Evolutionary conservation across 2,113 vertebrate species (phyloP).

Genomic region (Poicephalus gulielmi): DNA sequence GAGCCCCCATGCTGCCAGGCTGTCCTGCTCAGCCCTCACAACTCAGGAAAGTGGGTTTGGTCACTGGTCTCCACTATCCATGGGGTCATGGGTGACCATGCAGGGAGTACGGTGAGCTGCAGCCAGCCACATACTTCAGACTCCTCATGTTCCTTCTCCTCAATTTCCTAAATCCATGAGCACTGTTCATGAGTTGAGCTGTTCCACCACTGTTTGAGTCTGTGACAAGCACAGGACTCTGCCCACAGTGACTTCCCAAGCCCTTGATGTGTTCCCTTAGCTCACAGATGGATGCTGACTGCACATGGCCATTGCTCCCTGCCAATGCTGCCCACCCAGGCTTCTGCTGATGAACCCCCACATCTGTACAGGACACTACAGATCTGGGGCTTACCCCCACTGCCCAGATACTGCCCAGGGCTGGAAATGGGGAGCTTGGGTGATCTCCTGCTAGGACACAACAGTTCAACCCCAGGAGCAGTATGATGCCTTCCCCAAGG

Average conservation of each 20-base stretch:
- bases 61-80: background rate
- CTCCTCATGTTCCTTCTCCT: background rate
- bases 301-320: background rate
- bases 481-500: background rate
- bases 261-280: background rate
- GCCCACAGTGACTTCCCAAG: background rate
- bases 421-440: background rate
- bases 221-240: background rate
- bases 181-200: background rate
- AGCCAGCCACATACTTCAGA: background rate
- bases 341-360: background rate
- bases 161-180: background rate
- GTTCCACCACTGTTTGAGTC: background rate
- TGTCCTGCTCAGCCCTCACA: background rate
- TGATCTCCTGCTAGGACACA: background rate
- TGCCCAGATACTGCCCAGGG: background rate
- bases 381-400: background rate
- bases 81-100: background rate
- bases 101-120: background rate
- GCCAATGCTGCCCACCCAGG: background rate
- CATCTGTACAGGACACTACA: rapidly evolving
- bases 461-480: background rate
- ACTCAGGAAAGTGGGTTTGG: background rate
- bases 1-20: rapidly evolving
- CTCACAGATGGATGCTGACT: background rate